Conservation (phyloP, 1,140 invertebrate genomes). For the Oncopodura yosiiana region DNA sequence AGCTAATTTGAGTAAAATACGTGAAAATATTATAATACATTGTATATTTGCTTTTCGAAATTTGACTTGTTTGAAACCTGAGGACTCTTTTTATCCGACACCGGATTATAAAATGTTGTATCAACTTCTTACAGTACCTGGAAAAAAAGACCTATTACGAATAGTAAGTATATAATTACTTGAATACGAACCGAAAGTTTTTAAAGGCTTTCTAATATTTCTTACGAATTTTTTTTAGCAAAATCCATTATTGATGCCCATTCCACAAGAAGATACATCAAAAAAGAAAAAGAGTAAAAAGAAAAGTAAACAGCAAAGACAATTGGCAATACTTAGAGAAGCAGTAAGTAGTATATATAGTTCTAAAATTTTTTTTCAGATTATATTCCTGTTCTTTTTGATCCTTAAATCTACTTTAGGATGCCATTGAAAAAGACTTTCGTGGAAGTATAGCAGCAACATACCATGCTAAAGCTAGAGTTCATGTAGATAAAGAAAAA, state of each 20-base stretch:
- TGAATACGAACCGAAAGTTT: too few relatives aligned
- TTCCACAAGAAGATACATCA: slow-evolving; percentile 14
- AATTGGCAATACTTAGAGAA: not conserved
- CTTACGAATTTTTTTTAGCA: too few relatives aligned
- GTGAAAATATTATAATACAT: slow-evolving; percentile 59
- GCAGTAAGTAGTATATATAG: not conserved
- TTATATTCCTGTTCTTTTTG: too few relatives aligned
- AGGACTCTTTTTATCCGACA: slow-evolving; percentile 53
- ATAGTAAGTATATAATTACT: slow-evolving; percentile 11
- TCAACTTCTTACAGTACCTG: slow-evolving; percentile 45
- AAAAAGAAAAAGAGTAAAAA: slow-evolving; percentile 19
- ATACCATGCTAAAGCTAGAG: not conserved
- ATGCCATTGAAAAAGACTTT: slow-evolving; percentile 1
- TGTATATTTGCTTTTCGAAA: slow-evolving; percentile 55
- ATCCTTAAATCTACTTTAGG: too few relatives aligned
- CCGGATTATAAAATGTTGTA: slow-evolving; percentile 53
- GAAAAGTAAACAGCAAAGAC: not conserved
- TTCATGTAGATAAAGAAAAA: not conserved
- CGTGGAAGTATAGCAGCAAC: not conserved
- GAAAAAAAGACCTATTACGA: slow-evolving; percentile 29
- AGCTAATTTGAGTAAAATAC: slow-evolving; percentile 53
- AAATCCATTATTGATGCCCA: too few relatives aligned
- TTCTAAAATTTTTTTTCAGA: too few relatives aligned
- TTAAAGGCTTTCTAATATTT: not conserved
- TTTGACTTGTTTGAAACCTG: slow-evolving; percentile 45